A percentile compares a stretch with the other conserved stretches of the same genome.
These are phyloP conservation scores for Cettia cetti DNA, from an alignment of 2,113 vertebrate genomes.

Conservation along the genomic window DNA sequence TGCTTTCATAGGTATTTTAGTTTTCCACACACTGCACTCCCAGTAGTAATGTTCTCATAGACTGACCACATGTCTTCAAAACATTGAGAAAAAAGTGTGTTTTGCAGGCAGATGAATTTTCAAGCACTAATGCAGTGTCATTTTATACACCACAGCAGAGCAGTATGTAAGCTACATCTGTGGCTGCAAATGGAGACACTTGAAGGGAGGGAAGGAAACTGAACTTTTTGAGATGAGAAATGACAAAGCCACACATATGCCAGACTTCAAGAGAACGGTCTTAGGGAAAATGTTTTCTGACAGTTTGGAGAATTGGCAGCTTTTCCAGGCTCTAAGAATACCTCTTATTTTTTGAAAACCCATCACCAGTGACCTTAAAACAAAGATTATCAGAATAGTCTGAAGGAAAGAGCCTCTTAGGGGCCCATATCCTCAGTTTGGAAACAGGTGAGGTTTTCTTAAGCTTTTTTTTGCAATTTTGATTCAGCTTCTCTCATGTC, in stretches of 20 bases:
- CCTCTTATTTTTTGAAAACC: not conserved
- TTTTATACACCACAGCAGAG: not conserved
- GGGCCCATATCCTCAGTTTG: not conserved
- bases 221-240: not conserved
- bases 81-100: not conserved
- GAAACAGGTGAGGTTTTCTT: not conserved
- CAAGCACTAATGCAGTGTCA: not conserved
- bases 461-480: not conserved
- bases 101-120: not conserved
- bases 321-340: not conserved
- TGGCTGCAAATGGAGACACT: not conserved
- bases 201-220: not conserved
- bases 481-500: not conserved
- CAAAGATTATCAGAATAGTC: not conserved
- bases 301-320: not conserved
- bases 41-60: not conserved
- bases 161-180: not conserved
- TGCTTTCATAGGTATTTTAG: not conserved
- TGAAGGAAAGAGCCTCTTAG: not conserved
- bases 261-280: not conserved
- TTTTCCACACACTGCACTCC: not conserved
- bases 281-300: not conserved
- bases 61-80: not conserved
- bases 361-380: not conserved
- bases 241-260: not conserved